Evolutionary conservation across 1,140 invertebrate species (phyloP).

Genomic region (Aphaenogaster floridana): DNA sequence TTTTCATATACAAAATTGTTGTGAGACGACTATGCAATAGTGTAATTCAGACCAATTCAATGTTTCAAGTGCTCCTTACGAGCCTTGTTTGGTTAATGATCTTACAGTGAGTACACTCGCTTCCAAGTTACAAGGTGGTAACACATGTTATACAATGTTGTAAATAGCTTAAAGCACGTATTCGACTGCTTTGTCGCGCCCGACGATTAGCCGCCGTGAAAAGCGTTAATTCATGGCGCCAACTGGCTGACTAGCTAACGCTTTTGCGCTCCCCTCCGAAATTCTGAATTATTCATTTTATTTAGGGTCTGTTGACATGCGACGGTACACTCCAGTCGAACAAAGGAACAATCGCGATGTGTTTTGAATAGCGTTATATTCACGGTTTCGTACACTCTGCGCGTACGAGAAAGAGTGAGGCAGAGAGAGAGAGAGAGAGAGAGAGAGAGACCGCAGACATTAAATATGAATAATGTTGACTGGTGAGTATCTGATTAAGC

Average conservation of each 20-base stretch:
- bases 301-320: slow-evolving; percentile 58
- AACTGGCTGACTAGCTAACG: slow-evolving; percentile 18
- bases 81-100: slow-evolving; percentile 16
- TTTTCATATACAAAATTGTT: neutral
- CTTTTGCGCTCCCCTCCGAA: slow-evolving; percentile 25
- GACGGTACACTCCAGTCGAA: slow-evolving; percentile 33
- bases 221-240: slow-evolving; percentile 49
- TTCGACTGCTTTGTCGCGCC: slow-evolving; percentile 45
- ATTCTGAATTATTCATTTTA: slow-evolving; percentile 62
- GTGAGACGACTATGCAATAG: neutral
- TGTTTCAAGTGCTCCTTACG: neutral
- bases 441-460: neutral
- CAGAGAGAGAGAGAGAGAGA: neutral
- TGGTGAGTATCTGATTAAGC: slow-evolving; percentile 31
- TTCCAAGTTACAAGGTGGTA: neutral
- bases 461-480: slow-evolving; percentile 44
- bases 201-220: slow-evolving; percentile 46
- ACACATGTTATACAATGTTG: slow-evolving; percentile 7
- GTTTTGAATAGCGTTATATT: slow-evolving; percentile 57
- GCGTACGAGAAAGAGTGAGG: neutral
- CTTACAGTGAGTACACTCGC: neutral
- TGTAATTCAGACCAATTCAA: neutral
- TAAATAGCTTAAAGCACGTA: slow-evolving; percentile 22
- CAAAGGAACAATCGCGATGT: slow-evolving; percentile 57
- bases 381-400: slow-evolving; percentile 13